Percentiles rank a stretch among this genome's conserved stretches.
phyloP scores from a whole-genome alignment of 2,888 invertebrate species.

The Cryptus armator region DNA sequence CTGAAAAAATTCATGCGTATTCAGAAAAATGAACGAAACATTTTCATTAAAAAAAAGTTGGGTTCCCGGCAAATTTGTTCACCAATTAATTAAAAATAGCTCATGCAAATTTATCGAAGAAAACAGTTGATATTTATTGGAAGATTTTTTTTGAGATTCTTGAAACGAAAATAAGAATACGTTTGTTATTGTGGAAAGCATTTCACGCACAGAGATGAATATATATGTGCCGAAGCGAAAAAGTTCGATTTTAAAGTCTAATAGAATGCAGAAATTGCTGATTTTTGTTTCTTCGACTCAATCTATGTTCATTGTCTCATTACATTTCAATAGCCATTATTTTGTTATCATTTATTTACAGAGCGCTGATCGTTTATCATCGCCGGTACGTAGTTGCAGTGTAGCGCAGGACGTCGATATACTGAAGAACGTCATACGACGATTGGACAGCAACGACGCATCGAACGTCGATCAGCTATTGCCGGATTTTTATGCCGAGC shows the following conservation, averaged over 20 bases:
- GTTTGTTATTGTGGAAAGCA: too few species aligned
- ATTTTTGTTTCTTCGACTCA: background rate
- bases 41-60: too few species aligned
- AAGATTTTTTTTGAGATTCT: too few species aligned
- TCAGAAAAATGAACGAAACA: too few species aligned
- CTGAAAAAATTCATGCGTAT: too few species aligned
- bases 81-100: too few species aligned
- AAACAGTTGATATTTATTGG: too few species aligned
- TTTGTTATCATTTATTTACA: slow-evolving; percentile 81
- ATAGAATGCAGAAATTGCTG: background rate
- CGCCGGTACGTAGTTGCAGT: slow-evolving; percentile 88
- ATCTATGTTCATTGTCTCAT: slow-evolving; percentile 6
- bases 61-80: too few species aligned
- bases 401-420: slow-evolving; percentile 89
- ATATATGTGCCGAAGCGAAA: too few species aligned
- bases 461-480: slow-evolving; percentile 92
- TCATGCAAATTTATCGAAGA: too few species aligned
- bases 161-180: too few species aligned
- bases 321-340: slow-evolving; percentile 2
- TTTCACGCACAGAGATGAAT: too few species aligned
- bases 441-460: slow-evolving; percentile 89
- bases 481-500: slow-evolving; percentile 98
- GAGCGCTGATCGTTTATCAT: slow-evolving; percentile 90
- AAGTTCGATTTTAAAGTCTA: background rate
- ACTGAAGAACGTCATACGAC: slow-evolving; percentile 88